Evolutionary conservation across 2,113 vertebrate genomes (phyloP), one percentile per base, ranked within the genome.

Genomic region (Odontesthes bonariensis): DNA sequence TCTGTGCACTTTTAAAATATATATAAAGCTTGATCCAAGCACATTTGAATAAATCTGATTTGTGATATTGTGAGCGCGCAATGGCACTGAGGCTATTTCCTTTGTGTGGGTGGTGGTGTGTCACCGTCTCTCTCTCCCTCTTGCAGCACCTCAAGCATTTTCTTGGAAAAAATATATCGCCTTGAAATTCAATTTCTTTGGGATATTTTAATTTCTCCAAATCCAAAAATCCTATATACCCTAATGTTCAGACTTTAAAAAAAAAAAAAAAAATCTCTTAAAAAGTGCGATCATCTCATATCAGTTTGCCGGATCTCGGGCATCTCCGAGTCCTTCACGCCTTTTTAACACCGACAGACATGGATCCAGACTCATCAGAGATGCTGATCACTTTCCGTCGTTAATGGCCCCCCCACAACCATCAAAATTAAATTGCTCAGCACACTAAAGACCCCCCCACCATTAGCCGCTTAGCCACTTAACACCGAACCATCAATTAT

Each of bases 51-150:
- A 67, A 77, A 0, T 16, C 19, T 4, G 58, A 57, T 66, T 27
- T 8, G 64, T n/a, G 31, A 57, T 69, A 61, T 12, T 58, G 81
- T 59, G 65, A 80, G 63, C 56, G n/a, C 27, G 46, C 72, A 62
- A 13, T 57, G 65, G 64, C 38, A 10, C 53, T 14, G 35, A 9
- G 66, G 79, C 77, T 90, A 85, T 88, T 90, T 73, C 47, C 80
- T 33, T 8, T 54, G 71, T 72, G 88, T 85, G 82, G 79, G 79
- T n/a, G 84, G 27, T 14, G 51, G 19, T 47, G 49, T 70, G 65
- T 86, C 76, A 22, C 59, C n/a, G 23, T 78, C 56, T 77, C 46
- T 40, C 5, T 51, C 44, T 51, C 66, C 13, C n/a, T 54, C 72
- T 61, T 65, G 9, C 6, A 65, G 13, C 31, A 32, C 7, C 1